Conservation (phyloP, 2,113 vertebrate genomes). For the Vireo altiloquus region DNA sequence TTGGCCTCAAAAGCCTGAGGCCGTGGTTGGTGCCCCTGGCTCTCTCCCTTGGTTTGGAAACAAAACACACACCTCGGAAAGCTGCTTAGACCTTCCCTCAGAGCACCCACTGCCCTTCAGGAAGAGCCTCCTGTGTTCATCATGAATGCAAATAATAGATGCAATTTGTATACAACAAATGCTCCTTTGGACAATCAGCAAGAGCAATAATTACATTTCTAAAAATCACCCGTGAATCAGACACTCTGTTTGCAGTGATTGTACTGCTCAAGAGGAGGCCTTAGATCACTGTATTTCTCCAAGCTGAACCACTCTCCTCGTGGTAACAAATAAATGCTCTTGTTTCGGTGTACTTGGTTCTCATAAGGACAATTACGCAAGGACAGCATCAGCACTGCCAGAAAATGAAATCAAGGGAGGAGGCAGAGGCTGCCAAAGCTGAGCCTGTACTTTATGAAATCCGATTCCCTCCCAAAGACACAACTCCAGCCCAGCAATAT, state of each 20-base stretch:
- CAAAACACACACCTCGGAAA: not conserved
- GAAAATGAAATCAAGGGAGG: slow-evolving; percentile 43
- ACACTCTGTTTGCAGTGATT: not conserved
- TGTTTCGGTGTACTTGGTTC: not conserved
- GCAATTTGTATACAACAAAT: not conserved
- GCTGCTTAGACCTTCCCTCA: not conserved
- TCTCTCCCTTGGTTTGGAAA: not conserved
- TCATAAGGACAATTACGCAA: slow-evolving; percentile 40
- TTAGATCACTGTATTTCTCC: not conserved
- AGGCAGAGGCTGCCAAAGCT: slow-evolving; percentile 5
- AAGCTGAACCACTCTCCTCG: not conserved
- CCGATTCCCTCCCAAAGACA: slow-evolving; percentile 8
- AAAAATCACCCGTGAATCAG: not conserved
- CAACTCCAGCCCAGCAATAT: not conserved
- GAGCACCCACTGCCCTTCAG: not conserved
- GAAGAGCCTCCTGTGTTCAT: not conserved
- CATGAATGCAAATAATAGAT: not conserved
- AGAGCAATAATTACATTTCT: not conserved
- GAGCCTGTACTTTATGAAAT: slow-evolving; percentile 27
- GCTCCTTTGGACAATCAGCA: not conserved
- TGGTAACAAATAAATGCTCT: not conserved
- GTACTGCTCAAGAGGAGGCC: not conserved
- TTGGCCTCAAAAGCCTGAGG: not conserved
- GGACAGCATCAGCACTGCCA: slow-evolving; percentile 18
- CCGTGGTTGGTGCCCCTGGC: accelerated